Percentiles rank a stretch among this genome's conserved stretches.
Evolutionary conservation across 2,888 invertebrate genomes (phyloP).

Genomic region (Alviniconcha strummeri): DNA sequence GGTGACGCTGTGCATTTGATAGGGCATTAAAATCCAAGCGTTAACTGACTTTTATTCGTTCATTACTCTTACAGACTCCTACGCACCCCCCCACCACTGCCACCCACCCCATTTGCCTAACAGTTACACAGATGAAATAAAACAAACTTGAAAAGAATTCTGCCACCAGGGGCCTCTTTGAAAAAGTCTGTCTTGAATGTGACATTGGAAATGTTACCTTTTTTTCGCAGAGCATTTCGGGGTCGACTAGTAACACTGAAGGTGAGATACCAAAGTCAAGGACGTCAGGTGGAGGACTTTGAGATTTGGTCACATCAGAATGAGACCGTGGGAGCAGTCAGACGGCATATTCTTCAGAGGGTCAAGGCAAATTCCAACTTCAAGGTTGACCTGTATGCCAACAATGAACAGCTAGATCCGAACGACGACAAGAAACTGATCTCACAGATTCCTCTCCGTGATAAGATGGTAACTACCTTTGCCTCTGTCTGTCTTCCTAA

Average conservation of each 20-base stretch:
- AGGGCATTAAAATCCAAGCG: too few species aligned
- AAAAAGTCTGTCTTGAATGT: too few species aligned
- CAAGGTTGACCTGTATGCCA: slow-evolving; percentile 92
- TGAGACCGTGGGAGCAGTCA: slow-evolving; percentile 90
- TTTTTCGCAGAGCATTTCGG: slow-evolving; percentile 83
- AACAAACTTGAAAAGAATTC: too few species aligned
- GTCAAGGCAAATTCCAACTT: slow-evolving; percentile 81
- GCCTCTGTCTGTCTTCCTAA: too few species aligned
- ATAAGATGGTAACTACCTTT: slow-evolving; percentile 84
- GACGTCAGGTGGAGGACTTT: slow-evolving; percentile 86
- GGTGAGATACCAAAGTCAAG: slow-evolving; percentile 90
- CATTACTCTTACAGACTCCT: too few species aligned
- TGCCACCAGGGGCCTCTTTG: too few species aligned
- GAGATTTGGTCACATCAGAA: slow-evolving; percentile 95
- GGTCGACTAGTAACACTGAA: slow-evolving; percentile 92
- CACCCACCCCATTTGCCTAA: too few species aligned
- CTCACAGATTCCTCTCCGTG: slow-evolving; percentile 88
- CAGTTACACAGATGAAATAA: too few species aligned
- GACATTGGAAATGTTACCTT: too few species aligned
- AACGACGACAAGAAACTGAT: slow-evolving; percentile 90
- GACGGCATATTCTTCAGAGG: slow-evolving; percentile 78
- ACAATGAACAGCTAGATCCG: slow-evolving; percentile 90
- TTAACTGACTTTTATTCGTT: too few species aligned
- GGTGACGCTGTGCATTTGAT: too few species aligned
- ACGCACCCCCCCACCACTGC: too few species aligned